Conservation (phyloP, 2,888 invertebrate genomes). For the Phyto melanocephala region DNA sequence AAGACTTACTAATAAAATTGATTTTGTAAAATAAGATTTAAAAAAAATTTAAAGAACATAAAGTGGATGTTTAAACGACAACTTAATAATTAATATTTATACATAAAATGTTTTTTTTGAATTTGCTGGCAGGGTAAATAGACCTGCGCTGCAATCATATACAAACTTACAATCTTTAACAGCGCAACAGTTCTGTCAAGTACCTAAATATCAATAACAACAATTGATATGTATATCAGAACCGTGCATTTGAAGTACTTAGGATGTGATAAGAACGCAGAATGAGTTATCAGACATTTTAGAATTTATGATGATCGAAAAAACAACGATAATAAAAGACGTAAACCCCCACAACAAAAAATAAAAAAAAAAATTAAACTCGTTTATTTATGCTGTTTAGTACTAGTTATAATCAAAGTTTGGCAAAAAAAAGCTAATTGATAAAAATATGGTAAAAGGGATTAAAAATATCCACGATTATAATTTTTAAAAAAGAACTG, state of each 20-base stretch:
- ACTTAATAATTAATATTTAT: not conserved
- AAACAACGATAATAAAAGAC: not conserved
- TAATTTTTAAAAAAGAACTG: too few species aligned
- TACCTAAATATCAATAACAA: constrained; percentile 22
- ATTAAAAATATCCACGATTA: too few species aligned
- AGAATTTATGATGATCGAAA: constrained; percentile 49
- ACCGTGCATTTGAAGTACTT: constrained; percentile 47
- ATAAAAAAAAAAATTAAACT: too few species aligned
- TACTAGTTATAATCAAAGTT: not conserved
- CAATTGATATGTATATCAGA: constrained; percentile 20
- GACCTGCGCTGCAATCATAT: too few species aligned
- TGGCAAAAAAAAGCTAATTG: not conserved
- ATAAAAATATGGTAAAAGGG: too few species aligned
- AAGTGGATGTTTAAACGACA: too few species aligned
- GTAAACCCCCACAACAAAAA: not conserved
- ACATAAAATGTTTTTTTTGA: constrained; percentile 4
- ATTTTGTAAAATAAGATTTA: too few species aligned
- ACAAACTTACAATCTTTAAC: not conserved
- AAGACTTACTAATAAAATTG: too few species aligned
- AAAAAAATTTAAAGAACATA: too few species aligned
- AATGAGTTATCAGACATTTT: constrained; percentile 45
- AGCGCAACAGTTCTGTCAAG: not conserved
- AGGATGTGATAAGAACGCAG: constrained; percentile 49
- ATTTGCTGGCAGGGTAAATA: too few species aligned
- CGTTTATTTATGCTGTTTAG: not conserved